Base-by-base conservation (phyloP, 2,888 invertebrate genomes). In the Sinohyriopsis cumingii region DNA sequence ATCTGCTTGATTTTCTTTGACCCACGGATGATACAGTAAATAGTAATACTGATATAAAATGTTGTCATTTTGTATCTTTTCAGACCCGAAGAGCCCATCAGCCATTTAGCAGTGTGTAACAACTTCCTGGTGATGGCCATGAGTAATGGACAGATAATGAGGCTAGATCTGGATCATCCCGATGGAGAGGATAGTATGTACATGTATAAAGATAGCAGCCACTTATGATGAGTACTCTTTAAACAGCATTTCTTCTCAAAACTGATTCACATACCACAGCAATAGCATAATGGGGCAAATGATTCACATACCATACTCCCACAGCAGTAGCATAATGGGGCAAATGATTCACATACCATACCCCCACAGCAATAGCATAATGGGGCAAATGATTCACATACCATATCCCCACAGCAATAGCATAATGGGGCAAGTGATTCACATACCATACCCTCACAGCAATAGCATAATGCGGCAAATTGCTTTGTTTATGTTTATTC, bases 71-170 rank as follows among this genome's bases (percentile, higher is more conserved):
- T 33, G 45, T 45, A 45, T 45, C 45, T 61, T 74, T 81, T 28
- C 78, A 93, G 93, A 72, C 95, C 97, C 1, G 93, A 94, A 0
- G 94, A 94, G 81, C 92, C 93, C 73, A 94, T 98, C 76, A 93
- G 94, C 5, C 95, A 96, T 87, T 92, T 96, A 69, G 93, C 93
- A 3, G 95, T 96, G 9, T 93, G 94, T 55, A 96, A 94, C 86
- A 95, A 96, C 88, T 94, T 94, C 88, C 91, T 97, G 67, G 94
- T 95, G 0, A 93, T 97, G 79, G 94, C 95, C 2, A 94, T 97
- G 94, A 94, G 94, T 24, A 95, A 95, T 87, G 94, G 95, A 75
- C 93, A 93, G 68, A 89, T 98, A 5, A 93, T 96, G 73, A 92
- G 96, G 67, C 94, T 96, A 81, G 95, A 97, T 89, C 91, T 96